Evolutionary conservation across 1,140 invertebrate species (phyloP).

Genomic region (Linepithema humile): DNA sequence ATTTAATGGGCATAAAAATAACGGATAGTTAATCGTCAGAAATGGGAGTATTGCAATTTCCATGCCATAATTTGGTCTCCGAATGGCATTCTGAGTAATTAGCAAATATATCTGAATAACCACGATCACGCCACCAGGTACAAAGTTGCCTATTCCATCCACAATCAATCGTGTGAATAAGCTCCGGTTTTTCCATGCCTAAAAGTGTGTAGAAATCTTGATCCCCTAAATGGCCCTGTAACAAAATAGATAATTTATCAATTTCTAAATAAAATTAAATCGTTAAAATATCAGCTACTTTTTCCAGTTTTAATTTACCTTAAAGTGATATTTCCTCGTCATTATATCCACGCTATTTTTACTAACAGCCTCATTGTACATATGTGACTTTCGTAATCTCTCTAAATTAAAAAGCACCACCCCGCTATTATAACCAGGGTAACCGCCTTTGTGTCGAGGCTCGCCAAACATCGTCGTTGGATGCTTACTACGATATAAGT

Average conservation of each 20-base stretch:
- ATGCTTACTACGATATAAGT: conserved; percentile 87
- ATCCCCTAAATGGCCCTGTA: conserved; percentile 93
- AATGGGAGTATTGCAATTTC: conserved; percentile 93
- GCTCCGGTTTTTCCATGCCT: conserved; percentile 89
- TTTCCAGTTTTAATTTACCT: conserved; percentile 79
- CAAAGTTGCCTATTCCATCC: conserved; percentile 94
- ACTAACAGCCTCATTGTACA: conserved; percentile 86
- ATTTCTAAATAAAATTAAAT: background rate
- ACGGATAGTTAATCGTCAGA: conserved; percentile 82
- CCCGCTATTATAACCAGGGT: conserved; percentile 93
- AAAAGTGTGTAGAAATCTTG: conserved; percentile 95
- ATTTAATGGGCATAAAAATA: background rate
- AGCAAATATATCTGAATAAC: conserved; percentile 91
- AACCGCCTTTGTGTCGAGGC: conserved; percentile 85
- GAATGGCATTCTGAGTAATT: conserved; percentile 90
- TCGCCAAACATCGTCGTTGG: conserved; percentile 87
- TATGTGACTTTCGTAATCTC: conserved; percentile 87
- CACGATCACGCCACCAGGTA: conserved; percentile 93
- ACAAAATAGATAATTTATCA: conserved; percentile 16
- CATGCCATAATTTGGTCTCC: conserved; percentile 91
- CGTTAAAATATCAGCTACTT: background rate
- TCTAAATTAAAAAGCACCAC: conserved; percentile 91
- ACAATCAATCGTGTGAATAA: conserved; percentile 92
- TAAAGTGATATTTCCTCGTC: conserved; percentile 89
- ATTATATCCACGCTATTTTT: conserved; percentile 86